A percentile compares a stretch with the other conserved stretches of the same genome.
These are phyloP conservation scores for Agonopterix heracliana DNA, from an alignment of 2,888 invertebrate genomes.

Conservation along the genomic window DNA sequence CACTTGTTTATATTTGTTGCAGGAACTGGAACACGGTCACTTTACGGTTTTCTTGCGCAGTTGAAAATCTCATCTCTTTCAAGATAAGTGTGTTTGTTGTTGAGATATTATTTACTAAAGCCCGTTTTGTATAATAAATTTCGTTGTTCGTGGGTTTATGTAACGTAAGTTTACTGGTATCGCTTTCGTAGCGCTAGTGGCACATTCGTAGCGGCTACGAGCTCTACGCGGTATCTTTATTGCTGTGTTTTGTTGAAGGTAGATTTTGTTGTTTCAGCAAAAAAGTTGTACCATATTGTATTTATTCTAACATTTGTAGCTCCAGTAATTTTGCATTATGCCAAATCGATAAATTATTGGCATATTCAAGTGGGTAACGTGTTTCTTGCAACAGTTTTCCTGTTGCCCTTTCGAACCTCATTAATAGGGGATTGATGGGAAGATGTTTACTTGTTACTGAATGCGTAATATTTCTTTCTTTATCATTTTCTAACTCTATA, in stretches of 20 bases:
- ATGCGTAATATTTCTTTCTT: too few relatives aligned
- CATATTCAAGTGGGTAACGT: neutral
- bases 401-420: neutral
- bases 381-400: neutral
- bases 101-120: conserved; percentile 7
- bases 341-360: too few relatives aligned
- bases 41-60: conserved; percentile 18
- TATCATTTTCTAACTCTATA: too few relatives aligned
- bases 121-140: conserved; percentile 1
- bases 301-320: too few relatives aligned
- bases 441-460: too few relatives aligned
- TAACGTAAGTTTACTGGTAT: neutral
- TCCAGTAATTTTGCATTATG: too few relatives aligned
- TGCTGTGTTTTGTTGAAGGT: neutral
- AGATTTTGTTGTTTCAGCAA: neutral
- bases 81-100: conserved; percentile 13
- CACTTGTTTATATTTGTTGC: conserved; percentile 47
- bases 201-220: conserved; percentile 7
- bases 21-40: conserved; percentile 26
- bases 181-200: conserved; percentile 1
- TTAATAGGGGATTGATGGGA: neutral
- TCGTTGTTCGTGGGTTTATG: conserved; percentile 1
- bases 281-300: neutral
- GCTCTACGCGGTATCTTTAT: neutral
- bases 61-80: conserved; percentile 13